Base-by-base conservation (phyloP, 2,797 vertebrate species). In the Syncerus caffer region DNA sequence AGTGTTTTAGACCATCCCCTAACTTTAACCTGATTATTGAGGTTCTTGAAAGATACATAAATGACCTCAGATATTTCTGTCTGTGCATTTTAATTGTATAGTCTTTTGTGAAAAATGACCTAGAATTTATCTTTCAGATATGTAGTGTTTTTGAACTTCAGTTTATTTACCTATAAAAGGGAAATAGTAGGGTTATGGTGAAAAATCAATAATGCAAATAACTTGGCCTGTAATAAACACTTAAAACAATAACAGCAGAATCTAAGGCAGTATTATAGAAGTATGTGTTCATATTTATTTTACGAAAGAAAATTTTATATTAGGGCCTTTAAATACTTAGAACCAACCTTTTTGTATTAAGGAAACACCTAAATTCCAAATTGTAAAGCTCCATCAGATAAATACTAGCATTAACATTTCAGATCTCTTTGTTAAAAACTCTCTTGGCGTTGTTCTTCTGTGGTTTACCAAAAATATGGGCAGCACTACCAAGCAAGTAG, bases 341-440 rank as follows among this genome's bases (percentile, higher is more conserved):
- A 93, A 60, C 13, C 19, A 38, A 19, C 55, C 34, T 78, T 85
- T 83, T 19, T 45, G 14, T 87, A 57, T 64, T 64, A 64, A 93
- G 21, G 21, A 96, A 90, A 45, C n/a, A 84, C 11, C 34, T 88
- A 55, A 90, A 29, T 79, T 96, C 21, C 57, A 91, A 83, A 74
- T 85, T 95, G 79, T 91, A 97, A 95, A 86, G 23, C 45, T 29
- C 31, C 25, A 74, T 96, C 53, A 31, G 12, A 55, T 58, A 92
- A 62, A 86, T 79, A 60, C 10, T 85, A 7, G 6, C 29, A 38
- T 90, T 90, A 27, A n/a, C 31, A 38, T 90, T 76, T 93, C 76
- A 95, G 83, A 58, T 78, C 78, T 90, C 92, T 90, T 87, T 82
- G 21, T 87, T 85, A 87, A 85, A 93, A 80, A 53, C 17, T 76